phyloP scores from a whole-genome alignment of 2,888 invertebrate species.

The Pinctada fucata region DNA sequence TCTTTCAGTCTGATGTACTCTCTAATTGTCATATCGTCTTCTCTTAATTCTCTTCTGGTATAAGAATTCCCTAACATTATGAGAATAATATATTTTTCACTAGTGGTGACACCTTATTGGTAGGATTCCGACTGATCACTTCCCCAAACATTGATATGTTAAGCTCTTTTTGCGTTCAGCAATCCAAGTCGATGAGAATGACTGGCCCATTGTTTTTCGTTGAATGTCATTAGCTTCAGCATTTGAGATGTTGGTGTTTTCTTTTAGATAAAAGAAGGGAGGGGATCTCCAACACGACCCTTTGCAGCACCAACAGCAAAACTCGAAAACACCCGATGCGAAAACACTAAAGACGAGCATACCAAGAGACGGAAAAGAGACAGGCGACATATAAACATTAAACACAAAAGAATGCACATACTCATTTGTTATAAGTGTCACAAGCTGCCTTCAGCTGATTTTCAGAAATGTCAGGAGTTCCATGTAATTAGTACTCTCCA shows the following conservation, averaged over 20 bases:
- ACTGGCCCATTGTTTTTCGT: neutral
- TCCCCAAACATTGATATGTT: neutral
- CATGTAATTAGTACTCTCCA: neutral
- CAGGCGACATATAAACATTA: no score
- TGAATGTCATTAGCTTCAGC: neutral
- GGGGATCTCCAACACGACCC: no score
- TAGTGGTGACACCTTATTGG: neutral
- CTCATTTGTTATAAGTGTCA: neutral
- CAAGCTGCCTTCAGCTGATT: neutral
- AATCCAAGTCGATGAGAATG: neutral
- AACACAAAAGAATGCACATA: no score
- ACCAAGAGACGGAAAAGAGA: no score
- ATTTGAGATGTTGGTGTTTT: neutral
- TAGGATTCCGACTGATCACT: neutral
- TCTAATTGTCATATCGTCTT: slow-evolving; percentile 30
- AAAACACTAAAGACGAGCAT: no score
- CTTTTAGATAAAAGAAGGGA: neutral
- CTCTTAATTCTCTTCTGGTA: slow-evolving; percentile 23
- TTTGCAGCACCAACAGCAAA: no score
- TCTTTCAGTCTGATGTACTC: slow-evolving; percentile 34
- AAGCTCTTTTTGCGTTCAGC: neutral
- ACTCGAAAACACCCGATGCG: no score
- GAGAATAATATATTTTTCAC: slow-evolving; percentile 28
- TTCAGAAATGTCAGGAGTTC: neutral
- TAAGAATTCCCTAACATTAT: slow-evolving; percentile 23